These are phyloP conservation scores for Oreochromis spilurus DNA, from an alignment of 2,113 vertebrate genomes.

Conservation along the genomic window DNA sequence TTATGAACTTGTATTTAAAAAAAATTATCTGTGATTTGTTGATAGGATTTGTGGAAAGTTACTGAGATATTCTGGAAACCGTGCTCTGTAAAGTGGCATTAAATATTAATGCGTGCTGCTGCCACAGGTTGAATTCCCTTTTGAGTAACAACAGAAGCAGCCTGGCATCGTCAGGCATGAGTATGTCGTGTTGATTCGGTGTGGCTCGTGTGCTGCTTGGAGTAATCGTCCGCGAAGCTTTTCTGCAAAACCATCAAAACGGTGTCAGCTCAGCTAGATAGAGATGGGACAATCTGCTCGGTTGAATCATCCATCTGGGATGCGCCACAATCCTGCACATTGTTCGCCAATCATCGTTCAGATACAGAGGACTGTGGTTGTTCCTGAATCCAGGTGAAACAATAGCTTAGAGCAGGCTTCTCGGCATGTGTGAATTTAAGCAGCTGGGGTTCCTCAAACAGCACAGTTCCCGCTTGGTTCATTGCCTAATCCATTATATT, in stretches of 20 bases:
- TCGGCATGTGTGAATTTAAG: constrained; percentile 48
- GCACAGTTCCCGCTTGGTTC: constrained; percentile 42
- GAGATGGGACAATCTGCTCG: constrained; percentile 52
- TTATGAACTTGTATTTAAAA: background rate
- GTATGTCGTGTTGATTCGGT: constrained; percentile 26
- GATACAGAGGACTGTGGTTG: constrained; percentile 13
- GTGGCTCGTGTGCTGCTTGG: constrained; percentile 3
- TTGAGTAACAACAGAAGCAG: constrained; percentile 11
- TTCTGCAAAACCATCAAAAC: constrained; percentile 55
- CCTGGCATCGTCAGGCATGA: background rate
- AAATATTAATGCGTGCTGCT: background rate
- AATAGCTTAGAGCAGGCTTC: constrained; percentile 49
- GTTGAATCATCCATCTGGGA: constrained; percentile 37
- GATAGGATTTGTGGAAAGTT: background rate
- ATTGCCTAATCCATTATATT: constrained; percentile 55
- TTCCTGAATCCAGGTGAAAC: constrained; percentile 62
- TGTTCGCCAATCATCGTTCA: constrained; percentile 24
- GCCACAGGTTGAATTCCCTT: constrained; percentile 28
- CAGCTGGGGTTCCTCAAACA: constrained; percentile 65
- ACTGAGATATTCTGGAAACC: background rate
- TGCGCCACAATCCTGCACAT: constrained; percentile 20
- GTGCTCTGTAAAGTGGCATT: background rate
- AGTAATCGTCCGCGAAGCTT: constrained; percentile 35
- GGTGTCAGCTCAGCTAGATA: constrained; percentile 46
- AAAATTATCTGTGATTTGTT: background rate